Evolutionary conservation across 2,888 invertebrate genomes (phyloP), one percentile per base, ranked within the genome.

Genomic region (Listrodromus nycthemerus): DNA sequence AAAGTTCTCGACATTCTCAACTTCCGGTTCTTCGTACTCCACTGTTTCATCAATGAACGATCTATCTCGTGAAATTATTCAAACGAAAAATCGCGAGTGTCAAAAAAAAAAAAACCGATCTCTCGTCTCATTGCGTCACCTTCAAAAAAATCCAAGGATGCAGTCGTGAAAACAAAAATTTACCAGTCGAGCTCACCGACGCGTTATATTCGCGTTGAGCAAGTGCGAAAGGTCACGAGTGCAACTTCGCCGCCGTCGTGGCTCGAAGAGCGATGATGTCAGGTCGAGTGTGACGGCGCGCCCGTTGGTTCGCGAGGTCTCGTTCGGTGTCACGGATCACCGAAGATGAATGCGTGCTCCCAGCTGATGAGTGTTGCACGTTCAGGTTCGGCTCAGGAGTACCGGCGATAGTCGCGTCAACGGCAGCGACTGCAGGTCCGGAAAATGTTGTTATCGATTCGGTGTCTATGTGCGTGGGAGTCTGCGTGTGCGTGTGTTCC

Each of bases 391-490:
- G 48, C 21, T 33, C 27, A 16, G 24, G 13, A 4, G 27, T 30
- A 5, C 13, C 8, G 27, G 24, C 16, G 27, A 63, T 33, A 50
- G 13, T 55, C 24, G 37, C 30, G 41, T 52, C 58, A 52, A 65
- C 45, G 61, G 48, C 45, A 50, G 50, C 71, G 75, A 70, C 21
- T n/a, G 16, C 24, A 63, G 70, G 41, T 70, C 65, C 76, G 70
- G 77, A 73, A 80, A 83, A 80, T 74, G 83, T 65, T 55, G 24
- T 66, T 41, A 83, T 83, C 83, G 83, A 83, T 83, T 41, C 13
- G 0, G 41, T 41, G 41, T 41, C 10, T 41, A 3, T 41, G 33
- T 33, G 33, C 33, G 33, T 33, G 33, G 13, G 2, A 3, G 41
- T 41, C 2, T 37, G 37, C 7, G 41, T 80, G 71, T 80, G 33